Evolutionary conservation across 2,113 vertebrate species (phyloP).

Genomic region (Symphodus melops): DNA sequence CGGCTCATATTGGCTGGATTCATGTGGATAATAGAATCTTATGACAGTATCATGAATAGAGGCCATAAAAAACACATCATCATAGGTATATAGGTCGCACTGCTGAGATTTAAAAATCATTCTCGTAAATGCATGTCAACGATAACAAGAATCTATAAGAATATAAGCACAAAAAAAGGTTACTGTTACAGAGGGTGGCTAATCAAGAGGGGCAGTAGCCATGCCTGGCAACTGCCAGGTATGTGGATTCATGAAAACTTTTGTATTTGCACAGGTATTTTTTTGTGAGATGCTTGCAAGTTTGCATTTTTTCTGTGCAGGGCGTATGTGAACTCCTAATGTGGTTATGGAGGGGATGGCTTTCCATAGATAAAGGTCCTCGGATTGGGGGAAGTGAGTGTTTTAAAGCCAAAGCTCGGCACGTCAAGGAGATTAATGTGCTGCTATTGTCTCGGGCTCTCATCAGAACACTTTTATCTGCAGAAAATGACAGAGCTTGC

Average conservation of each 20-base stretch:
- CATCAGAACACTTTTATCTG: slow-evolving; percentile 83
- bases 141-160: too few species aligned
- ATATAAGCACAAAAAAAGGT: too few species aligned
- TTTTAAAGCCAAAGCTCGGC: slow-evolving; percentile 71
- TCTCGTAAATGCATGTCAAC: too few species aligned
- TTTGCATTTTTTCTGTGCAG: background rate
- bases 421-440: slow-evolving; percentile 82
- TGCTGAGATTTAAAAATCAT: too few species aligned
- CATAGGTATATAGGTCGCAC: too few species aligned
- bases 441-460: slow-evolving; percentile 81
- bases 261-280: too few species aligned
- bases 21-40: too few species aligned
- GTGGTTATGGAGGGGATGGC: slow-evolving; percentile 33
- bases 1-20: background rate
- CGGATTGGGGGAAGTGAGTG: slow-evolving; percentile 56
- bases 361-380: slow-evolving; percentile 56
- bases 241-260: background rate
- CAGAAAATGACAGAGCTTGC: slow-evolving; percentile 82
- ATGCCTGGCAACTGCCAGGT: too few species aligned
- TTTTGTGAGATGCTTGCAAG: slow-evolving; percentile 4
- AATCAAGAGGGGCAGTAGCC: too few species aligned
- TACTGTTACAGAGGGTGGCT: too few species aligned
- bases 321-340: slow-evolving; percentile 14
- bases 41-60: too few species aligned
- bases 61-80: too few species aligned